Conservation (phyloP, 1,140 invertebrate genomes). For the Drosophila dunni region DNA sequence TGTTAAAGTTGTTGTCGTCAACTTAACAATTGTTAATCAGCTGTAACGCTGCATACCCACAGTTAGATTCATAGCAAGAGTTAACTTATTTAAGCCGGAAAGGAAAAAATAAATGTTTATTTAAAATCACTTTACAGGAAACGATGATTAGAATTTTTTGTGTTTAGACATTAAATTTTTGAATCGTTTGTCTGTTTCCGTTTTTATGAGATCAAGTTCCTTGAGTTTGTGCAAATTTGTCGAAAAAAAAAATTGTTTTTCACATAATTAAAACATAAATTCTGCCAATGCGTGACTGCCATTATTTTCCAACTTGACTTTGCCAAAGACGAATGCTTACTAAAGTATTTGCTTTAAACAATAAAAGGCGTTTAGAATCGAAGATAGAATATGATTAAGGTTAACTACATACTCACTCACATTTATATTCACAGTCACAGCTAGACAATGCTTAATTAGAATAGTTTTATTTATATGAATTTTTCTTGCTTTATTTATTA, state of each 20-base stretch:
- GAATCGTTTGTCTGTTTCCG: conserved; percentile 19
- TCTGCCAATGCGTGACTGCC: conserved; percentile 38
- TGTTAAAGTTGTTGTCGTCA: conserved; percentile 19
- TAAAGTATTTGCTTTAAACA: conserved; percentile 11
- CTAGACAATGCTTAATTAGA: conserved; percentile 65
- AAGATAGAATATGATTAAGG: conserved; percentile 24
- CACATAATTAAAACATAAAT: conserved; percentile 61
- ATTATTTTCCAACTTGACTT: conserved; percentile 29
- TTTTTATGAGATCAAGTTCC: conserved; percentile 48
- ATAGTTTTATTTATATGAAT: conserved; percentile 15
- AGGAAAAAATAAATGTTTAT: conserved; percentile 10
- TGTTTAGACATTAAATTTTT: neutral
- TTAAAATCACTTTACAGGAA: conserved; percentile 22
- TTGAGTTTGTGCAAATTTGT: conserved; percentile 71
- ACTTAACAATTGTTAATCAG: conserved; percentile 32
- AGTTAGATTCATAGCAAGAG: neutral
- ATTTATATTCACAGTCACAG: conserved; percentile 1
- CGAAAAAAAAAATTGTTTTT: conserved; percentile 30
- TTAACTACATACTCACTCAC: conserved; percentile 17
- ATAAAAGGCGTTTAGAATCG: conserved; percentile 25
- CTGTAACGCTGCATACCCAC: conserved; percentile 7
- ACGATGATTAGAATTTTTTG: conserved; percentile 35
- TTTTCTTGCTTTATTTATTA: conserved; percentile 36
- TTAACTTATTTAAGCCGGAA: neutral
- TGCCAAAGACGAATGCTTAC: conserved; percentile 36